Evolutionary conservation across 2,113 vertebrate species (phyloP), one percentile per base, ranked within the genome.

Genomic region (Calonectris borealis): DNA sequence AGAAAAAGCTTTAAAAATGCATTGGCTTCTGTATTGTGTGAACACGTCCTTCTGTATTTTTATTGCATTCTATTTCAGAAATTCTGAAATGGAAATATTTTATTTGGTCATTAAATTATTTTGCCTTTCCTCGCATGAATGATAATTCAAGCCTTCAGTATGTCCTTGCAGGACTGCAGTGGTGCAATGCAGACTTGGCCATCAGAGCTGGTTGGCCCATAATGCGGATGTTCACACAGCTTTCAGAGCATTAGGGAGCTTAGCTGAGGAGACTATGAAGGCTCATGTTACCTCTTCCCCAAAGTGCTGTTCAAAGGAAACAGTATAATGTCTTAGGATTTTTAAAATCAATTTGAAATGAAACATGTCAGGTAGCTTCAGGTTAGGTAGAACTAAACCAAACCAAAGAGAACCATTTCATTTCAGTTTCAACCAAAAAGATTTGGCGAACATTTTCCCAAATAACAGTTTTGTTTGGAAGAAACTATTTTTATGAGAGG

Each of bases 201-300:
- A 10, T 11, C 15, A 31, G 27, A 60, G 42, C 20, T 60, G 38
- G 13, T 3, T 64, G 62, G 21, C 17, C 49, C 5, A 1, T 12
- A 8, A 10, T 1, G 4, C 1, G 0, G 5, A 9, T 17, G 5
- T 22, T 72, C 36, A 52, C 3, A 5, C 6, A 51, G 13, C 16
- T 57, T 57, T 81, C 11, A 11, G 26, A 66, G 10, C 7, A 9
- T 5, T 52, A 6, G 7, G 36, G 4, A 55, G 3, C 19, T 79
- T 36, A 44, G 27, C 27, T 46, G 73, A 71, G 29, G n/a, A 62
- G 52, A 7, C 10, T 36, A 4, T 26, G 40, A n/a, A 72, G 22
- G 22, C n/a, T 62, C 38, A 36, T 0, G 0, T 49, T 64, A 17
- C 26, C 11, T 68, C 25, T 42, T 55, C 24, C 32, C 10, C 51